phyloP scores from a whole-genome alignment of 2,888 invertebrate genomes.

The Lumbricus terrestris region DNA sequence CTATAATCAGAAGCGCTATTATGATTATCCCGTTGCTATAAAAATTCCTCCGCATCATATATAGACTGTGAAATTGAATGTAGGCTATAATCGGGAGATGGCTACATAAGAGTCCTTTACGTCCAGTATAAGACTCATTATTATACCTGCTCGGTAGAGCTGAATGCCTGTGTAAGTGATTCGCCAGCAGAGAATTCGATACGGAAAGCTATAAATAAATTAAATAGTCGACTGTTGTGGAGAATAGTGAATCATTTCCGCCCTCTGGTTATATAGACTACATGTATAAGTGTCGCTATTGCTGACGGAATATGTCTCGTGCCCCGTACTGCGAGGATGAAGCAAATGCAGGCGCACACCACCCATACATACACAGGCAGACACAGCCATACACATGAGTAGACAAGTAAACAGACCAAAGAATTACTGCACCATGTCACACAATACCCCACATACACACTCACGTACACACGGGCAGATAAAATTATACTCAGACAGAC shows the following conservation, averaged over 20 bases:
- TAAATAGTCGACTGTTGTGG: background rate
- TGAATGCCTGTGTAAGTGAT: background rate
- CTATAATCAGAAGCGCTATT: no score
- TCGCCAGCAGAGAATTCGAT: background rate
- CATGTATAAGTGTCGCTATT: no score
- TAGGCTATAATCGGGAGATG: background rate
- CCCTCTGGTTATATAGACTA: conserved; percentile 3
- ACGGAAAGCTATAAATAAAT: background rate
- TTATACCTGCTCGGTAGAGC: background rate
- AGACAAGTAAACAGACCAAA: background rate
- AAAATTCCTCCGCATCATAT: no score
- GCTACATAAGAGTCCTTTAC: background rate
- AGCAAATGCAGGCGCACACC: background rate
- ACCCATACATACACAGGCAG: background rate
- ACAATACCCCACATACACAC: background rate
- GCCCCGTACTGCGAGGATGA: background rate
- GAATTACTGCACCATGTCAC: background rate
- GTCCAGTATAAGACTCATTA: no score
- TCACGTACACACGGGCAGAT: background rate
- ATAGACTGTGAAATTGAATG: no score
- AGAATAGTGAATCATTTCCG: background rate
- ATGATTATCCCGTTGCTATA: no score
- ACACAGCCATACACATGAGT: background rate
- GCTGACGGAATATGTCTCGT: background rate
- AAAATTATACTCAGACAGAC: background rate